Evolutionary conservation across 2,797 vertebrate genomes (phyloP), one percentile per base, ranked within the genome.

Genomic region (Hippoglossus hippoglossus): DNA sequence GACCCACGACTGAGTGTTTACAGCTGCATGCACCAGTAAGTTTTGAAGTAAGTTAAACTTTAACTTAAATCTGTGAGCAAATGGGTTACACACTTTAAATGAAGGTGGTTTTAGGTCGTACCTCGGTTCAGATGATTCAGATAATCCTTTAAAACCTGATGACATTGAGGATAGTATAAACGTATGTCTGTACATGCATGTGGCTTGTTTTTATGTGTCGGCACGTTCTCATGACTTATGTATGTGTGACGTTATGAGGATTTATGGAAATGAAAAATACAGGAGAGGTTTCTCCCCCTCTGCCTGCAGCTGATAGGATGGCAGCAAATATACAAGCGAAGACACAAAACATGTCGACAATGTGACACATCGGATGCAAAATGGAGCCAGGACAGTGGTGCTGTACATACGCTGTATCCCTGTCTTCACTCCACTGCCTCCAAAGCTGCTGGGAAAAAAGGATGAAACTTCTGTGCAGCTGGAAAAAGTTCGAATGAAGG

Each of bases 281-380:
- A 18, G 16, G 73, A 75, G 60, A 63, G 24, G 79, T 76, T 78
- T 24, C 24, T 69, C 28, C 47, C 3, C n/a, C 67, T 59, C 28
- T 19, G 34, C 73, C 75, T 44, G 73, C 61, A 0, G 69, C 44
- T 69, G 81, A 83, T 78, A 83, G 84, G 73, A 53, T 46, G 73
- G 58, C 66, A 10, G 71, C 65, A 46, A 59, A 67, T 66, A 68
- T 50, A 28, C 55, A 8, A 31, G 59, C 64, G 18, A 55, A 66
- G 70, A 81, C 53, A 71, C 72, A 71, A 81, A 82, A 83, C 79
- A 81, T 85, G 84, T 77, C 80, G 53, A 82, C 72, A 78, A 41
- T 71, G 72, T 76, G 74, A 86, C 75, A 73, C 18, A 21, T 52
- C 63, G 61, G 47, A 84, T 85, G 79, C 63, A 82, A 82, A 89